Evolutionary conservation across 2,888 invertebrate genomes (phyloP), one percentile per base, ranked within the genome.

Genomic region (Melangyna quadrimaculata): DNA sequence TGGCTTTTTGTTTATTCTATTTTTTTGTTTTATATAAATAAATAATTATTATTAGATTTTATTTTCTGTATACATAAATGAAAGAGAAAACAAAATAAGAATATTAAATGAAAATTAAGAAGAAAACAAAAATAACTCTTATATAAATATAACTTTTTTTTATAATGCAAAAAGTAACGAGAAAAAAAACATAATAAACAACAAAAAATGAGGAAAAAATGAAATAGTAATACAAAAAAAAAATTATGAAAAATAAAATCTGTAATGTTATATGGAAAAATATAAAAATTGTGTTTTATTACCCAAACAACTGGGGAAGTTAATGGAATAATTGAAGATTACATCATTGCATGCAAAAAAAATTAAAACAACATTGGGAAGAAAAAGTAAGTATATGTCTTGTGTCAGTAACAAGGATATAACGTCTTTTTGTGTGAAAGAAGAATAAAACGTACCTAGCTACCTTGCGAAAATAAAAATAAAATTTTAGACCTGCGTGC

Each of bases 201-300:
- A 73, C n/a, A 69, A 75, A 61, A 59, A 73, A 72, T 65, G 48
- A 74, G 69, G 70, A 77, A 74, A 80, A 87, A 87, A 87, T 65
- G 87, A 87, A 87, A 82, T 81, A 83, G 89, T 90, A 90, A 87
- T 84, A 89, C 32, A 22, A 57, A 89, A 89, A 72, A 59, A 89
- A 89, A 75, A 87, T 83, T 80, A 87, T 80, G 78, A 84, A 87
- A 67, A 87, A 84, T 79, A 77, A 87, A 90, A 90, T 90, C 90
- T 90, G 90, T 90, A 90, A 90, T 90, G 90, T 90, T 90, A 90
- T 90, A 90, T 90, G 90, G 89, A 90, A 90, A 90, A 88, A 88
- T 84, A 86, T 88, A 78, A 65, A 27, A 17, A 12, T 35, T 14
- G 59, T 57, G 69, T 78, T 83, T 72, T 70, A 71, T 78, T 82